phyloP scores from a whole-genome alignment of 1,140 invertebrate genomes.

The Ganaspis sp. region DNA sequence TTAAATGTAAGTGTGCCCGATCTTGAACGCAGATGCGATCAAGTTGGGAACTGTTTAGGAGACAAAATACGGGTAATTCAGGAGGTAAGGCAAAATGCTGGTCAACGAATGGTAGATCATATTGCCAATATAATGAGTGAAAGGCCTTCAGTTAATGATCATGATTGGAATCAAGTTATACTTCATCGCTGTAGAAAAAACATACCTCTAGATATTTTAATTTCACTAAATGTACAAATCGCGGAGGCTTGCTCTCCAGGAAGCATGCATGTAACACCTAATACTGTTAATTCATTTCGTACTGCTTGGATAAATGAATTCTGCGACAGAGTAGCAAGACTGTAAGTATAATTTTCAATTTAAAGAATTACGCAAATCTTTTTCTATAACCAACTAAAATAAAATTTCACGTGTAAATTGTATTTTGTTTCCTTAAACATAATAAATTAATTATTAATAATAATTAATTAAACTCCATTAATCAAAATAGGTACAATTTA shows the following conservation, averaged over 20 bases:
- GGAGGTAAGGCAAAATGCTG: not conserved
- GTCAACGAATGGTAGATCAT: not conserved
- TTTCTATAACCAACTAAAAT: too few species aligned
- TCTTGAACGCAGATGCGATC: not conserved
- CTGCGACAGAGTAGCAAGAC: not conserved
- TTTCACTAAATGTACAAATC: not conserved
- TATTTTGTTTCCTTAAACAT: too few species aligned
- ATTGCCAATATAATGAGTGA: not conserved
- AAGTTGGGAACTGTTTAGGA: not conserved
- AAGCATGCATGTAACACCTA: not conserved
- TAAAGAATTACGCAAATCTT: not conserved
- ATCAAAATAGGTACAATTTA: too few species aligned
- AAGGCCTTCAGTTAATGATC: not conserved
- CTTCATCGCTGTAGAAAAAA: not conserved
- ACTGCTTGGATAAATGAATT: not conserved
- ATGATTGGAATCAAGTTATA: not conserved
- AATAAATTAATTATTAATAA: too few species aligned
- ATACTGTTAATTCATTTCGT: not conserved
- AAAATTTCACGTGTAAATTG: too few species aligned
- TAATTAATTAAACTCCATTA: too few species aligned
- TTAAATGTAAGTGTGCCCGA: not conserved
- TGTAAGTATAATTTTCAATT: not conserved
- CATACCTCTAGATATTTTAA: not conserved
- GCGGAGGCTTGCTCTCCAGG: not conserved
- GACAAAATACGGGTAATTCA: not conserved